phyloP scores from a whole-genome alignment of 2,113 vertebrate species.

The Proterorhinus semilunaris region DNA sequence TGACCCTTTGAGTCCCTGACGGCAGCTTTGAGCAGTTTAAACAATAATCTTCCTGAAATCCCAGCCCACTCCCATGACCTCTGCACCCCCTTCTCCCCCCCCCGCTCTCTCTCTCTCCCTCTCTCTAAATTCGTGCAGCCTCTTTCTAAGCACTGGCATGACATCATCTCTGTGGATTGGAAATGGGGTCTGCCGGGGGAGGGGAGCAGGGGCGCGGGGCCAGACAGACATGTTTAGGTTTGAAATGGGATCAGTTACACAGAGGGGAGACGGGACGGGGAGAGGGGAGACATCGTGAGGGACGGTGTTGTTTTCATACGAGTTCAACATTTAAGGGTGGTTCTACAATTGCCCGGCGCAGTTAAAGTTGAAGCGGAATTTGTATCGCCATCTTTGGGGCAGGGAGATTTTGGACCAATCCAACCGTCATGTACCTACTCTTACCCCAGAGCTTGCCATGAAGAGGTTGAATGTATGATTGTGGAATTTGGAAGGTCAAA shows the following conservation, averaged over 20 bases:
- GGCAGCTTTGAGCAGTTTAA: slow-evolving; percentile 56
- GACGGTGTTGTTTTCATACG: background rate
- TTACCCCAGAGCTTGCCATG: no score
- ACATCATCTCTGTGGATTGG: slow-evolving; percentile 77
- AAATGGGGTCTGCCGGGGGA: slow-evolving; percentile 69
- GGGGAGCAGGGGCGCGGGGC: slow-evolving; percentile 32
- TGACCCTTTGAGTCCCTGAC: slow-evolving; percentile 40
- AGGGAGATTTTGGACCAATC: background rate
- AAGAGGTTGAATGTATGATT: no score
- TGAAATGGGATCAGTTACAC: slow-evolving; percentile 71
- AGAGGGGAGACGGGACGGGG: slow-evolving; percentile 2
- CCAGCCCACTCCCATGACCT: slow-evolving; percentile 51
- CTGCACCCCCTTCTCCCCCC: slow-evolving; percentile 10
- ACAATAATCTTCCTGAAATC: slow-evolving; percentile 56
- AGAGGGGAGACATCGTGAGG: slow-evolving; percentile 24
- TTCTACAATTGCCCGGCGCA: background rate
- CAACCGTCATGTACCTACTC: background rate
- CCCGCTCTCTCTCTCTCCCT: background rate
- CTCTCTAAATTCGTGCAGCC: slow-evolving; percentile 25
- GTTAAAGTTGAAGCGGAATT: background rate
- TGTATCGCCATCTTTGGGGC: background rate
- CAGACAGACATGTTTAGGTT: slow-evolving; percentile 75
- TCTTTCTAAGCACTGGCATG: slow-evolving; percentile 69
- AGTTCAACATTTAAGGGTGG: background rate
- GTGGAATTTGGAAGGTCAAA: no score